Conservation (phyloP, 2,113 vertebrate species). For the Chrysemys picta region DNA sequence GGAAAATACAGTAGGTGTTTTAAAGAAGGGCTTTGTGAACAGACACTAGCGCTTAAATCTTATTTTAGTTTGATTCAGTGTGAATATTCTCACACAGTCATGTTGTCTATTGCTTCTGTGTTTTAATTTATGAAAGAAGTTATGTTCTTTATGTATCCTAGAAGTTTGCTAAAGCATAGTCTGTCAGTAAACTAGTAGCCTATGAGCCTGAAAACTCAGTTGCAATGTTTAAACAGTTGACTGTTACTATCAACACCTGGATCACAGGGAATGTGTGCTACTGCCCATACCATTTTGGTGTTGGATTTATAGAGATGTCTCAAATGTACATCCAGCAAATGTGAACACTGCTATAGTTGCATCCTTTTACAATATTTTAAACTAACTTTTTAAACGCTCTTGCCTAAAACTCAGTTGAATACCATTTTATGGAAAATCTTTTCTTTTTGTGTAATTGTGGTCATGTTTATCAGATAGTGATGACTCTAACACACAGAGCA, state of each 20-base stretch:
- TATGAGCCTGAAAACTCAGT: background rate
- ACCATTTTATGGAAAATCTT: background rate
- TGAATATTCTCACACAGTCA: too few species aligned
- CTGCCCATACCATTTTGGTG: background rate
- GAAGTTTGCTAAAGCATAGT: background rate
- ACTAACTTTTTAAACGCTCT: background rate
- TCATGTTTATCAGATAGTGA: background rate
- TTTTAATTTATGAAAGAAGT: background rate
- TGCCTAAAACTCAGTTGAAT: background rate
- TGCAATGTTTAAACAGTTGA: background rate
- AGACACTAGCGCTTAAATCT: background rate
- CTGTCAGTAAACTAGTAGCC: background rate
- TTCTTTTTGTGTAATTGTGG: background rate
- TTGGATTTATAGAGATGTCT: background rate
- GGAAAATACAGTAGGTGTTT: background rate
- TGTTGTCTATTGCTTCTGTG: background rate
- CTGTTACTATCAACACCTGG: background rate
- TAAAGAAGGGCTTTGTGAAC: background rate
- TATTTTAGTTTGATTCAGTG: background rate
- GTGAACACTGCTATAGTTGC: background rate
- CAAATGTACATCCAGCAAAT: background rate
- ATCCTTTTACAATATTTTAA: background rate
- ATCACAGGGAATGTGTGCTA: background rate
- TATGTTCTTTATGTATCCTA: background rate
- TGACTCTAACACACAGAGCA: background rate